Base-by-base conservation (phyloP, 2,113 vertebrate species). In the Cyanoderma ruficeps region DNA sequence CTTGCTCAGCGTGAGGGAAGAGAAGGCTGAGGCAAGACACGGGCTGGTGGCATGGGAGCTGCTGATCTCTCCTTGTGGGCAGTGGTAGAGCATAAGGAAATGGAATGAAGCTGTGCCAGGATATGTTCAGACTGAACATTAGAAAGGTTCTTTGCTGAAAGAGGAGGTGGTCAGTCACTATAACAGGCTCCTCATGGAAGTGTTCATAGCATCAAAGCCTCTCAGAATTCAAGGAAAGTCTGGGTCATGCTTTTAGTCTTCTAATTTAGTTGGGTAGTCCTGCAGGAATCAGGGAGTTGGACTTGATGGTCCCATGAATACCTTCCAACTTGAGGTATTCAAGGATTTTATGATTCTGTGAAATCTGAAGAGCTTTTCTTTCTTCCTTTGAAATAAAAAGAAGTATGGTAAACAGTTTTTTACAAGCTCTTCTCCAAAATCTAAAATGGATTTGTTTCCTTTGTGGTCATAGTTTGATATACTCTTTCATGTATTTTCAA, bases 1-100 rank as follows among this genome's bases (percentile, higher is more conserved):
- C 4, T 56, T 46, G 20, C 49, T 50, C 11, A 50, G 11, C 9
- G 22, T 64, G 16, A 41, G 64, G 42, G 53, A 70, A n/a, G 28
- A 72, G 64, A 35, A 31, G 9, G 12, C 30, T 75, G 61, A 61
- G 27, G 25, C 9, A n/a, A 67, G 67, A 15, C 21, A 15, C 0
- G 0, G 21, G 14, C 5, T 4, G 16, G 35, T 1, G 2, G 10
- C 6, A 1, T 3, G 8, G 17, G 4, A 56, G 23, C 10, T 42
- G 33, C 13, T 74, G 19, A 9, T 72, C 13, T 28, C 55, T 69
- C 10, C 11, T 56, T 30, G 25, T 47, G 46, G 56, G 27, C 10
- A 3, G 37, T 2, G 1, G 5, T 3, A 61, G 37, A 23, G 37
- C 20, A 22, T 1, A 0, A 24, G 15, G 31, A 70, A 61, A 35